Conservation (phyloP, 2,113 vertebrate genomes). For the Bambusicola thoracicus region DNA sequence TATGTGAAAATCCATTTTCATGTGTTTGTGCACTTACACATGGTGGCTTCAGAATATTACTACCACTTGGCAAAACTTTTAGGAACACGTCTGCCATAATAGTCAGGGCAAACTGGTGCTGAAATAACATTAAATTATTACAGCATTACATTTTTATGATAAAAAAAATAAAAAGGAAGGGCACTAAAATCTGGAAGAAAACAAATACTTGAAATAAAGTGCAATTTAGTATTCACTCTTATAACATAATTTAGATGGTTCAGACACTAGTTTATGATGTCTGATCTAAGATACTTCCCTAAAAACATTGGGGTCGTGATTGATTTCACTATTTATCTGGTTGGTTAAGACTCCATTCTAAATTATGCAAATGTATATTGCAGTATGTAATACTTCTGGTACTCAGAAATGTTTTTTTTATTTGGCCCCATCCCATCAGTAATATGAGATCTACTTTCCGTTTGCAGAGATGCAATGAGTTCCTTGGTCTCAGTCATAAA, state of each 20-base stretch:
- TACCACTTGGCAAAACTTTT: background rate
- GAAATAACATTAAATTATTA: background rate
- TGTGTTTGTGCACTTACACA: background rate
- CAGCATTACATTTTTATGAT: background rate
- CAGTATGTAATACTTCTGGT: background rate
- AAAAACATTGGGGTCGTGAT: conserved; percentile 18
- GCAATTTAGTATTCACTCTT: background rate
- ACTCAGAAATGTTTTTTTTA: background rate
- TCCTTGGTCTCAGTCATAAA: background rate
- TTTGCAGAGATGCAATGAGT: background rate
- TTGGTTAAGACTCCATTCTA: background rate
- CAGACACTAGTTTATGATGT: conserved; percentile 3
- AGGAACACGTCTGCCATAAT: background rate
- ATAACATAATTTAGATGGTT: conserved; percentile 42
- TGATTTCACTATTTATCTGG: conserved; percentile 21
- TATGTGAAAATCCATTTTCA: background rate
- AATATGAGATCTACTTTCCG: background rate
- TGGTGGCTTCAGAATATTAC: background rate
- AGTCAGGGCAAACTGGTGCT: background rate
- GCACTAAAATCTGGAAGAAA: conserved; percentile 10
- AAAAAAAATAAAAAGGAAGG: background rate
- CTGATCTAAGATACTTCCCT: conserved; percentile 6
- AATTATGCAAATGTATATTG: background rate
- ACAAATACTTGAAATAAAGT: conserved; percentile 39
- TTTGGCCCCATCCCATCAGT: background rate